Conservation (phyloP, 1,140 invertebrate genomes). For the Scylla paramamosain region DNA sequence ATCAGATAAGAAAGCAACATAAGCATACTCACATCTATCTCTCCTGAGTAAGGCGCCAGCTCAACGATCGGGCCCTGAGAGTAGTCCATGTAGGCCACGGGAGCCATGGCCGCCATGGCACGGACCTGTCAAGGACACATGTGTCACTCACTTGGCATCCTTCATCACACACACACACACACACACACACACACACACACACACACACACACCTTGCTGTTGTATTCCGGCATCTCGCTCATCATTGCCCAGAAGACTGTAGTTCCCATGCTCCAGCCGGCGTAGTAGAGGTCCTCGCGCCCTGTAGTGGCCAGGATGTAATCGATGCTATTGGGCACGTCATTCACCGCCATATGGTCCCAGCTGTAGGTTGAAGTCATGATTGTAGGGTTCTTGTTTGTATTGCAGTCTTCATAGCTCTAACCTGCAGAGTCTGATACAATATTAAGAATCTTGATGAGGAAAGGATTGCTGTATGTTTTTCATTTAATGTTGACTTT, state of each 20-base stretch:
- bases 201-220: constrained; percentile 78
- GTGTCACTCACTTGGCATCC: not conserved
- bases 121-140: not conserved
- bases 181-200: constrained; percentile 31
- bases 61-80: not conserved
- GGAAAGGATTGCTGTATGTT: no score
- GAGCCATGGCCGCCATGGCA: constrained; percentile 42
- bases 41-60: not conserved
- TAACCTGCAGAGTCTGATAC: no score
- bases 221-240: constrained; percentile 85
- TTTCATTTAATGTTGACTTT: no score
- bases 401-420: not conserved
- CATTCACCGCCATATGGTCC: constrained; percentile 89
- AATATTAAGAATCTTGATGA: no score
- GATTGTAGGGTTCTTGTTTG: not conserved
- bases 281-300: constrained; percentile 84
- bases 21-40: constrained; percentile 33
- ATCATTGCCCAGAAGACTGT: constrained; percentile 85
- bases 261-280: constrained; percentile 86
- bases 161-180: not conserved
- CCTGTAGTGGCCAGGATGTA: constrained; percentile 84
- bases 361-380: constrained; percentile 81
- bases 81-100: constrained; percentile 51
- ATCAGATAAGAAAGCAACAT: no score
- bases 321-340: constrained; percentile 86